These are phyloP conservation scores for Heloderma charlesbogerti DNA, from an alignment of 2,113 vertebrate species.

Conservation along the genomic window DNA sequence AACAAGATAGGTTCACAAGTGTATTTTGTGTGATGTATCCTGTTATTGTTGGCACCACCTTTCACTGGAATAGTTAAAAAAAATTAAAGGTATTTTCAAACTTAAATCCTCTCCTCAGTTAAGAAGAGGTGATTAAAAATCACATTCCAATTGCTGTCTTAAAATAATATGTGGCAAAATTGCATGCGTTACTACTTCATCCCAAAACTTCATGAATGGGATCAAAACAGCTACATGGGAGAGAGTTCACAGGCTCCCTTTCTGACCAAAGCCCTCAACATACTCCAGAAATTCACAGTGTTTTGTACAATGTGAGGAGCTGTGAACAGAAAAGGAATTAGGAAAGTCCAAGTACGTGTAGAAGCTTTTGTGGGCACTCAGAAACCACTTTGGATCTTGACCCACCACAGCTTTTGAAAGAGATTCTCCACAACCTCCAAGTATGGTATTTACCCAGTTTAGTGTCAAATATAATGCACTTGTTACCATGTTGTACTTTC, in stretches of 20 bases:
- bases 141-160: neutral
- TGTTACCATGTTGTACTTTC: neutral
- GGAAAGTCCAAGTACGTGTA: neutral
- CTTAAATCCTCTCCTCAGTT: neutral
- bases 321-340: neutral
- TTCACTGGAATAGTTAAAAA: neutral
- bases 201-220: neutral
- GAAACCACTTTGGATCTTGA: neutral
- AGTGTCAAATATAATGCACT: neutral
- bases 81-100: neutral
- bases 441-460: neutral
- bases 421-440: neutral
- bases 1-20: neutral
- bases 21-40: neutral
- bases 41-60: neutral
- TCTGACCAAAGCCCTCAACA: neutral
- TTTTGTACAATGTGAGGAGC: neutral
- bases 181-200: constrained; percentile 5
- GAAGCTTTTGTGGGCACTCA: neutral
- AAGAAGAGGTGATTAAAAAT: neutral
- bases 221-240: neutral
- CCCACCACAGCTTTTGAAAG: neutral
- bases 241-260: neutral
- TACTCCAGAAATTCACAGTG: neutral
- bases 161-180: neutral